These are phyloP conservation scores for Engraulis encrasicolus DNA, from an alignment of 2,113 vertebrate genomes.

Conservation along the genomic window DNA sequence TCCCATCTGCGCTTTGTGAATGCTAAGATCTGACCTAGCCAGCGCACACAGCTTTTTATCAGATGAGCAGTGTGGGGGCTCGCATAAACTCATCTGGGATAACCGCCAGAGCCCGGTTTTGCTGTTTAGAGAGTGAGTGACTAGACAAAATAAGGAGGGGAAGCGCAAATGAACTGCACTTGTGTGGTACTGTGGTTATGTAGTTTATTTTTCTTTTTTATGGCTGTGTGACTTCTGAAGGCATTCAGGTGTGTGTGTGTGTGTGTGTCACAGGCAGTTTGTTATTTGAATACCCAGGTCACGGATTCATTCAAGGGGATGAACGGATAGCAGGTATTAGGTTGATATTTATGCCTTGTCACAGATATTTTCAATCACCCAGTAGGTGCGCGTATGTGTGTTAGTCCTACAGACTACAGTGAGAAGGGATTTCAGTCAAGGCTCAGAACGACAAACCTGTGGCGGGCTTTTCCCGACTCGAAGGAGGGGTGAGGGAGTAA, in stretches of 20 bases:
- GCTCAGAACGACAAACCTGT: constrained; percentile 7
- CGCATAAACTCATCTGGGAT: constrained; percentile 10
- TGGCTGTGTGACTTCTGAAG: not conserved
- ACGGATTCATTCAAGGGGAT: not conserved
- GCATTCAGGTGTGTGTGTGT: not conserved
- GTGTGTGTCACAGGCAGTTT: not conserved
- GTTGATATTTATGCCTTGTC: not conserved
- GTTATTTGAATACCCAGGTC: not conserved
- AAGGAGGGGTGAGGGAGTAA: not conserved
- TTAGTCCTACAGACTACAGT: not conserved
- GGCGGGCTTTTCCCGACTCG: not conserved
- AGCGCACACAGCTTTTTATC: constrained; percentile 21
- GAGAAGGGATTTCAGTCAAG: not conserved
- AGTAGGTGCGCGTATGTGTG: not conserved
- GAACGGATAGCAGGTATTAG: not conserved
- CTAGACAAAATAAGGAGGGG: not conserved
- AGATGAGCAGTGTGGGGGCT: constrained; percentile 16
- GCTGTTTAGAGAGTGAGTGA: not conserved
- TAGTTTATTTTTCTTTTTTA: not conserved
- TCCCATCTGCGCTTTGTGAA: constrained; percentile 14
- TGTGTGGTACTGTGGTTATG: not conserved
- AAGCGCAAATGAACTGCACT: not conserved
- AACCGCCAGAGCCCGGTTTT: not conserved
- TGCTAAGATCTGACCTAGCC: constrained; percentile 13
- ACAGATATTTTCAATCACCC: not conserved